These are phyloP conservation scores for Picus viridis DNA, from an alignment of 2,797 vertebrate genomes.

Conservation along the genomic window DNA sequence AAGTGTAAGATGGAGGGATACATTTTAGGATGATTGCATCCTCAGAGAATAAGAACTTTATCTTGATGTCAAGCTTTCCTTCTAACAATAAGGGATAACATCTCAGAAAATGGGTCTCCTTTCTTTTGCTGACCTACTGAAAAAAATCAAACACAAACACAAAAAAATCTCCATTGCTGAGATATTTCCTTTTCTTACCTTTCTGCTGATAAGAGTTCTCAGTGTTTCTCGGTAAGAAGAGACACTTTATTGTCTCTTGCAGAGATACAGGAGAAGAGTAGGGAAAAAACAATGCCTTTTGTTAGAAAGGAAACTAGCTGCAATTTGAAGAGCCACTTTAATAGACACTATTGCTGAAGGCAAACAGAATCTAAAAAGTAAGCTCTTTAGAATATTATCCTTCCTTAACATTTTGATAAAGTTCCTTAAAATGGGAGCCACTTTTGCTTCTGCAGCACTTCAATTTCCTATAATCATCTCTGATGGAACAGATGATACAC, in stretches of 20 bases:
- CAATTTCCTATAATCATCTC: constrained; percentile 75
- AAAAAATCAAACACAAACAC: background rate
- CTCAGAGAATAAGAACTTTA: constrained; percentile 36
- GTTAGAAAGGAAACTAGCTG: constrained; percentile 46
- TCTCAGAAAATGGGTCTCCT: constrained; percentile 46
- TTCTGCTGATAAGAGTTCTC: constrained; percentile 72
- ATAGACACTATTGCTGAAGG: constrained; percentile 60
- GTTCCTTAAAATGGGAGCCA: constrained; percentile 53
- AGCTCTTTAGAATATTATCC: constrained; percentile 65
- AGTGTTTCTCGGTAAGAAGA: constrained; percentile 70
- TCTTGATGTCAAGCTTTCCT: constrained; percentile 49
- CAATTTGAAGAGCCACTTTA: constrained; percentile 28
- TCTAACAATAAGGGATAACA: constrained; percentile 43
- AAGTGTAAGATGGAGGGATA: background rate
- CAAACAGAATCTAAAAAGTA: constrained; percentile 61
- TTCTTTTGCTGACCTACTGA: constrained; percentile 55
- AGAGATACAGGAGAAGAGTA: constrained; percentile 48
- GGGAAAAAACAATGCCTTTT: constrained; percentile 43
- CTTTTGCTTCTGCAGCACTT: constrained; percentile 64
- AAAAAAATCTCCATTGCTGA: constrained; percentile 36
- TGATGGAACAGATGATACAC: constrained; percentile 69
- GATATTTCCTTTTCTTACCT: constrained; percentile 69
- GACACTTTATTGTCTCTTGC: constrained; percentile 68
- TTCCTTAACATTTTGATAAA: constrained; percentile 74
- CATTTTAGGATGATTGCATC: constrained; percentile 13